Evolutionary conservation across 2,888 invertebrate species (phyloP), one percentile per base, ranked within the genome.

Genomic region (Minunthozetes semirufus): DNA sequence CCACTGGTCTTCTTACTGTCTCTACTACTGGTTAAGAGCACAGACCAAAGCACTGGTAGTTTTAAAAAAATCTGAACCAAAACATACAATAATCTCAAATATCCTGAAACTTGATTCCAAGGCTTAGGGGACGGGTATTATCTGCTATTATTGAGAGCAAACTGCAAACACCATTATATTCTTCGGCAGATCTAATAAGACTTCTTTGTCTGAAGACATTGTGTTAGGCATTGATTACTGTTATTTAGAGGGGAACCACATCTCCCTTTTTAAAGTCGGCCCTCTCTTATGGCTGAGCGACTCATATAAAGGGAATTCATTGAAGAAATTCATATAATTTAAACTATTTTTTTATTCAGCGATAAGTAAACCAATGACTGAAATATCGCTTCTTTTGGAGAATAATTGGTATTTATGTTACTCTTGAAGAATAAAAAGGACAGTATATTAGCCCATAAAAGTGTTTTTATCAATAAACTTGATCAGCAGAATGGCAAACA

Each of bases 81-180:
- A 66, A 38, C 38, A 19, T 56, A 56, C 27, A 29, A 59, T 59
- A 59, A 59, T 59, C 59, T 59, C 59, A 59, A 27, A 27, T 59
- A 29, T 59, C 59, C 59, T 59, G 59, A 59, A 59, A 59, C 22
- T 29, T 59, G 59, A 59, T 4, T 59, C 59, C 29, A 42, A 42
- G 42, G 42, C 42, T 42, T 42, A 42, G 42, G 1, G 33, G 42
- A 42, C 9, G 11, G 42, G 8, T 9, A 33, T 33, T 3, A 33
- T 33, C n/a, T n/a, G n/a, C 33, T 42, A 42, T 13, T 33, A 42
- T 42, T 13, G 42, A 11, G 42, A 42, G 42, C 42, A 42, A 4
- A 42, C 42, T 42, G 42, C 42, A 42, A 42, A 42, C 42, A 42
- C 42, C 42, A 42, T 42, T 42, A 42, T 42, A 42, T 42, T 56